Base-by-base conservation (phyloP, 2,888 invertebrate species). In the Temnothorax rugatulus region DNA sequence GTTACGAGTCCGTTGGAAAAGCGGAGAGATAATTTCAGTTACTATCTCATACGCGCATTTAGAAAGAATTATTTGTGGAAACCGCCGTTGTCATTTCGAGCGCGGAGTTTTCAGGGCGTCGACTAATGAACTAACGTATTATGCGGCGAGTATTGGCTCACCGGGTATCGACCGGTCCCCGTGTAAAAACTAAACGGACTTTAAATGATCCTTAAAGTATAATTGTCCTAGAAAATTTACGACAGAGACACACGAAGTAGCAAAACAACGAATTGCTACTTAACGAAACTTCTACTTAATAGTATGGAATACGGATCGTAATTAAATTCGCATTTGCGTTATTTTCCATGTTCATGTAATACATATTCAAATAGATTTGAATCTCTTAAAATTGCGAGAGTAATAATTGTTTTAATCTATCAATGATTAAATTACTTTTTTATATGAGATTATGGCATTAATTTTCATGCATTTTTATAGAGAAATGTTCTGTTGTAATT, bases 11-110 rank as follows among this genome's bases (percentile, higher is more conserved):
- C 59, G 25, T 18, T 18, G 73, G 25, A 59, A 69, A 47, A 69
- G 44, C 59, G 59, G 38, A 34, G 38, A 21, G 47, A 81, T 81
- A 81, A 81, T 81, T 81, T 44, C 47, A 21, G 79, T 34, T 21
- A 5, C 44, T 15, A 69, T 29, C 34, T 59, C 41, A 79, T 47
- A 79, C 57, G 57, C 69, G 59, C 34, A 69, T 59, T 69, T 79
- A 69, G 79, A 71, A 71, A 71, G 59, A 81, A 81, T 81, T 71
- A 81, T 81, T 81, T 38, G 47, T 38, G 59, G 13, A 47, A 71
- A 79, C 34, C 71, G 18, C n/a, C 15, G 34, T 69, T 44, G 25
- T 52, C 76, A 15, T 44, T 47, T 47, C 15, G 29, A 79, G 71
- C 44, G 21, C 44, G 34, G 21, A 57, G 47, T 21, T 79, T 34